Evolutionary conservation across 2,797 vertebrate species (phyloP).

Genomic region (Sciaenops ocellatus): DNA sequence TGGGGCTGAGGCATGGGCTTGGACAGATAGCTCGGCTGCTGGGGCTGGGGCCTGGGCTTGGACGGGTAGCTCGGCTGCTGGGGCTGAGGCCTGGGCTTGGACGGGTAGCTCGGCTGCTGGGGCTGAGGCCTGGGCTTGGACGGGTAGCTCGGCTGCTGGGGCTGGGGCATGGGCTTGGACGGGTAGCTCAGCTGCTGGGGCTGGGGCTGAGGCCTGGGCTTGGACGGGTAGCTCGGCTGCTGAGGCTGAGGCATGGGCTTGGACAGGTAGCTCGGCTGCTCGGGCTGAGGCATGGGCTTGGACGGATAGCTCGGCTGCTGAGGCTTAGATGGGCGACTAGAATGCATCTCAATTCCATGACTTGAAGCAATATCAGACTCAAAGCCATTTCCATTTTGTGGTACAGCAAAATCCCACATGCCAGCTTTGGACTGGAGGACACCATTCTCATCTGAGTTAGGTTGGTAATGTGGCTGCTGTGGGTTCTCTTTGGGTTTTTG

Average conservation of each 20-base stretch:
- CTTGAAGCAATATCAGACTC: not conserved
- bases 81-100: too few species aligned
- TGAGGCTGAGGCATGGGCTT: not conserved
- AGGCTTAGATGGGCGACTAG: not conserved
- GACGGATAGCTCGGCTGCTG: not conserved
- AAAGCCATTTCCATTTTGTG: accelerated
- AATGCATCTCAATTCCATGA: not conserved
- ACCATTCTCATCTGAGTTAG: accelerated
- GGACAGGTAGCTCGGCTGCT: not conserved
- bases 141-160: too few species aligned
- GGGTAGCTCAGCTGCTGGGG: not conserved
- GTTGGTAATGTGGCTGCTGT: not conserved
- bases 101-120: too few species aligned
- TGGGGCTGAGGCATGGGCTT: not conserved
- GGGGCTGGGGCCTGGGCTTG: too few species aligned
- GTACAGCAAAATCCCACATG: not conserved
- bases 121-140: too few species aligned
- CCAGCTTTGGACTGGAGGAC: not conserved
- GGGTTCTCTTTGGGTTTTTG: not conserved
- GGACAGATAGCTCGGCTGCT: not conserved
- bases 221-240: not conserved
- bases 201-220: not conserved
- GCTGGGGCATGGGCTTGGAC: too few species aligned
- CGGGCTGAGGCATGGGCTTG: not conserved
- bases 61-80: too few species aligned